Conservation (phyloP, 2,113 vertebrate species). For the Pituophis catenifer region DNA sequence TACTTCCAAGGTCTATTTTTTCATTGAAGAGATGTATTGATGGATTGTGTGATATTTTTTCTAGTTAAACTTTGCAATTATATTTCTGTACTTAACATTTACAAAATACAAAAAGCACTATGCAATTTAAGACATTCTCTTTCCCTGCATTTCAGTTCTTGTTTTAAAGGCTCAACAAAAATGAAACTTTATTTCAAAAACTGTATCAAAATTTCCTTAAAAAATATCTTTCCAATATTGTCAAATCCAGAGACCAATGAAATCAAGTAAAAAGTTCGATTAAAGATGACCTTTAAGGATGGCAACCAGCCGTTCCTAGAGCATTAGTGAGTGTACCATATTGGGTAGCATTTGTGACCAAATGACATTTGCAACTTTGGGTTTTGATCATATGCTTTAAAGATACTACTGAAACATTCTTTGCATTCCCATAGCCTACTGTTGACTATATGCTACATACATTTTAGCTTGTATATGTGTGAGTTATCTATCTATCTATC, state of each 20-base stretch:
- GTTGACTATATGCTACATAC: neutral
- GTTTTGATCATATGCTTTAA: neutral
- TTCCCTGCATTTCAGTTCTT: neutral
- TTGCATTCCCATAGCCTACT: neutral
- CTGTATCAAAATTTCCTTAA: neutral
- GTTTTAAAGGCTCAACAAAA: neutral
- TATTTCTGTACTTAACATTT: neutral
- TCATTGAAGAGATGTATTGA: neutral
- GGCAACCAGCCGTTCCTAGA: neutral
- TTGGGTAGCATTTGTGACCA: neutral
- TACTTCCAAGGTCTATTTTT: neutral
- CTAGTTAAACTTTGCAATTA: neutral
- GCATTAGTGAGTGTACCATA: neutral
- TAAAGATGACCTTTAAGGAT: neutral
- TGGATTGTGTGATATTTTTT: neutral
- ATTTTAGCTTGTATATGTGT: neutral
- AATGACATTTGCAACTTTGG: neutral
- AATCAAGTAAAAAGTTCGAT: neutral
- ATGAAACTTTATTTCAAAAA: neutral
- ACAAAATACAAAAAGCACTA: neutral
- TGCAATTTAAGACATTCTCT: too few species aligned
- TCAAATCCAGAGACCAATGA: neutral
- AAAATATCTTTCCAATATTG: neutral
- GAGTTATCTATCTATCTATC: too few species aligned
- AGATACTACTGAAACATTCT: neutral